phyloP scores from a whole-genome alignment of 2,888 invertebrate species.

The Malacosoma neustria region DNA sequence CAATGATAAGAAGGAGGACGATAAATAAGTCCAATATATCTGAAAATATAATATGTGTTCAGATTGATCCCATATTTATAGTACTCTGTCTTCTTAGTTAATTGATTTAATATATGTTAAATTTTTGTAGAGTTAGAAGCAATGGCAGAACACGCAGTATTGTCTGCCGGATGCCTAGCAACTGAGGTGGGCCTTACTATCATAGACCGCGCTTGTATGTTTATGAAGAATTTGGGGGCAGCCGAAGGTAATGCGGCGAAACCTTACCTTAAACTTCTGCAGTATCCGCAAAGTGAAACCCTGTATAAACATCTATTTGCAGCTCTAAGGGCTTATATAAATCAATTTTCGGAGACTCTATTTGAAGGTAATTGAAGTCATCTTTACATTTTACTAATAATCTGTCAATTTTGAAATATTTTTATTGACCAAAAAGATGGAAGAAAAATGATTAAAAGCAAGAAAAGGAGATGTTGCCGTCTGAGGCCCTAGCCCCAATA shows the following conservation, averaged over 20 bases:
- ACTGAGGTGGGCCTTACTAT: slow-evolving; percentile 92
- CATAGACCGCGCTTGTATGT: slow-evolving; percentile 90
- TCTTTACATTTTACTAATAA: background rate
- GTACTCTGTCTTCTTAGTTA: no score
- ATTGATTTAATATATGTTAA: no score
- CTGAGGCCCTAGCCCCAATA: no score
- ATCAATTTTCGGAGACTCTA: slow-evolving; percentile 87
- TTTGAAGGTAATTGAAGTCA: slow-evolving; percentile 79
- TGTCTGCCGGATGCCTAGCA: slow-evolving; percentile 76
- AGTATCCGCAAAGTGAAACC: slow-evolving; percentile 92
- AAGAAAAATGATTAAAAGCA: no score
- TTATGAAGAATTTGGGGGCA: slow-evolving; percentile 86
- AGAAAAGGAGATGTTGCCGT: no score
- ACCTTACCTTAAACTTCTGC: slow-evolving; percentile 89
- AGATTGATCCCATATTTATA: no score
- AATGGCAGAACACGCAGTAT: slow-evolving; percentile 55
- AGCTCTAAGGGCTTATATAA: slow-evolving; percentile 92
- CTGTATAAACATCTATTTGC: slow-evolving; percentile 94
- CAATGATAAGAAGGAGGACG: no score
- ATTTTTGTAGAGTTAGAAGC: slow-evolving; percentile 46
- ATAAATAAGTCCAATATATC: no score
- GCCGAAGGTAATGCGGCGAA: slow-evolving; percentile 88
- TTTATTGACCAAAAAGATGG: no score
- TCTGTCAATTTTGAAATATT: background rate
- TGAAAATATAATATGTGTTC: no score